A percentile compares a stretch with the other conserved stretches of the same genome.
These are phyloP conservation scores for Corythaeola cristata DNA, from an alignment of 2,113 vertebrate genomes.

Conservation along the genomic window DNA sequence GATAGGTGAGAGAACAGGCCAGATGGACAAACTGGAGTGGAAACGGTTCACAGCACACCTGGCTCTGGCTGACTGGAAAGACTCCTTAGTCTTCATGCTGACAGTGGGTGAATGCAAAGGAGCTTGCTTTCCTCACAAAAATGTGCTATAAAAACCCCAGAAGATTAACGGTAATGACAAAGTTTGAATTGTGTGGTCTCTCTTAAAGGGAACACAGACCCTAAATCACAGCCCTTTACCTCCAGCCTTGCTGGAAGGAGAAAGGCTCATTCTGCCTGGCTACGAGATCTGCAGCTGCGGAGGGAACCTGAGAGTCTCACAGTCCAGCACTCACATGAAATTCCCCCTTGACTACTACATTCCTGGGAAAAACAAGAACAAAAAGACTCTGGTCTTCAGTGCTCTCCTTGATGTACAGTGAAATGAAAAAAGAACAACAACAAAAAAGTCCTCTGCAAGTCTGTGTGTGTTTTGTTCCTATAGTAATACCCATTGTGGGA, in stretches of 20 bases:
- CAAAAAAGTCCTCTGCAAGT: neutral
- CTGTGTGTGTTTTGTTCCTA: neutral
- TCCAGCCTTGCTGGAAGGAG: neutral
- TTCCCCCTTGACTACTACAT: neutral
- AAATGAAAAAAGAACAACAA: neutral
- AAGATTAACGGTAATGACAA: neutral
- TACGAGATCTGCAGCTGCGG: neutral
- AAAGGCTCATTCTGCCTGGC: neutral
- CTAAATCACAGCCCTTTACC: neutral
- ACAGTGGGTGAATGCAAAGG: neutral
- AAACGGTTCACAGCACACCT: neutral
- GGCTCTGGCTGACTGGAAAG: neutral
- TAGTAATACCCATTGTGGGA: constrained; percentile 43
- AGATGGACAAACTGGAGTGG: neutral
- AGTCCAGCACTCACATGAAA: neutral
- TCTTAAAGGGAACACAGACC: neutral
- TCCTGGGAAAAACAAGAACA: neutral
- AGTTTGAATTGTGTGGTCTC: neutral
- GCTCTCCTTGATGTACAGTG: neutral
- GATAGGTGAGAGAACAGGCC: neutral
- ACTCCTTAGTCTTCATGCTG: neutral
- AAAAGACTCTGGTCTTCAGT: neutral
- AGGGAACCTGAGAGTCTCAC: neutral
- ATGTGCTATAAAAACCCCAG: neutral
- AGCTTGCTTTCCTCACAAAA: neutral